Conservation (phyloP, 2,113 vertebrate genomes). For the Leptosomus discolor region DNA sequence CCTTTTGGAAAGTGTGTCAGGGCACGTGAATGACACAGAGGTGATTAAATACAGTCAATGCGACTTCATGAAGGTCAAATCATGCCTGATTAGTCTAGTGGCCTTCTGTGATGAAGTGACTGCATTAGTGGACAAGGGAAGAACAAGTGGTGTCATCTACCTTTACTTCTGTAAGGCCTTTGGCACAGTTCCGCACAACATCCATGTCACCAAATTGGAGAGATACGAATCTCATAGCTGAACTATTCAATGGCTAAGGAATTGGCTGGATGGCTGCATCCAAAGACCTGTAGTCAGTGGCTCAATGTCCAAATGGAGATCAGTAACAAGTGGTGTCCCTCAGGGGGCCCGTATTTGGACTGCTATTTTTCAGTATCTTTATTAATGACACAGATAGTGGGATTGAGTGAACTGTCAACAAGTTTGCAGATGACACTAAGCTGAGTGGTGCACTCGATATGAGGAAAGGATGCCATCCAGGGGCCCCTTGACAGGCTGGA, state of each 20-base stretch:
- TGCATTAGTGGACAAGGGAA: too few relatives aligned
- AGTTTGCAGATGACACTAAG: neutral
- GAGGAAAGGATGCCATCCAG: neutral
- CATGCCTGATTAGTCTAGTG: neutral
- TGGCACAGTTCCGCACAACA: neutral
- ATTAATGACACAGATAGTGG: neutral
- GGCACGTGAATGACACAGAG: too few relatives aligned
- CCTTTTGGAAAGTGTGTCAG: too few relatives aligned
- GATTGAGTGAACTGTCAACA: neutral
- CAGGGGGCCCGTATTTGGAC: neutral
- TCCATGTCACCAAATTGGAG: neutral
- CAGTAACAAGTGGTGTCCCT: neutral
- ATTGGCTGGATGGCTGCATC: neutral
- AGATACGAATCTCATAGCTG: neutral
- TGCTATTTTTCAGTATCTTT: neutral
- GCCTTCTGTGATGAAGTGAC: neutral
- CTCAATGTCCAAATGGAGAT: neutral
- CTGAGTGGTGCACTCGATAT: neutral
- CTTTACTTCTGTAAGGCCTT: neutral
- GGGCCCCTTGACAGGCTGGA: neutral
- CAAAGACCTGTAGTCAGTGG: neutral
- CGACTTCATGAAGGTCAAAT: neutral
- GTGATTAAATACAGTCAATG: neutral
- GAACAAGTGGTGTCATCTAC: neutral
- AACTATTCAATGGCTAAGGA: neutral